phyloP scores from a whole-genome alignment of 2,888 invertebrate genomes.

The Subacronicta megacephala region DNA sequence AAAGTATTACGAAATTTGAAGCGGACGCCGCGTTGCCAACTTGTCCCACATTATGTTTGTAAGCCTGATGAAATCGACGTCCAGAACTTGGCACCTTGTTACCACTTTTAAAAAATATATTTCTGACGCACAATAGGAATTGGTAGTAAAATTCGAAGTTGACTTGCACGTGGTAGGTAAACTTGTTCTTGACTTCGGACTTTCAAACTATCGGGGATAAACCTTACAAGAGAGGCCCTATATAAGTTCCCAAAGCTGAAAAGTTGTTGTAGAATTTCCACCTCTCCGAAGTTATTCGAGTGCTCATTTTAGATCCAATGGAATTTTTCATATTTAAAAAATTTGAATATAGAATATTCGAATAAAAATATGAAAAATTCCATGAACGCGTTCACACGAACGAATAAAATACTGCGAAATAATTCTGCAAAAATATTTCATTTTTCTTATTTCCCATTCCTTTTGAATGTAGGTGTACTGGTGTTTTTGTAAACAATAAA shows the following conservation, averaged over 20 bases:
- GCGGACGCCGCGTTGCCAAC: constrained; percentile 70
- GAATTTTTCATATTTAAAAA: constrained; percentile 16
- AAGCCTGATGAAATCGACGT: constrained; percentile 77
- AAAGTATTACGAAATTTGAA: constrained; percentile 86
- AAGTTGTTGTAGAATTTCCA: constrained; percentile 71
- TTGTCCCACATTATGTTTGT: constrained; percentile 79
- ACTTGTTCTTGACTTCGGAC: constrained; percentile 65
- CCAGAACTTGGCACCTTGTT: constrained; percentile 73
- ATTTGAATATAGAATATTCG: constrained; percentile 2
- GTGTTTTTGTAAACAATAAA: too few relatives aligned
- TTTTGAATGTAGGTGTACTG: too few relatives aligned
- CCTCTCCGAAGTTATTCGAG: constrained; percentile 49
- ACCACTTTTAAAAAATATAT: constrained; percentile 65
- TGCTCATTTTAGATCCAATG: constrained; percentile 56
- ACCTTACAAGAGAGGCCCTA: constrained; percentile 72
- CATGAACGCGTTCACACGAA: too few relatives aligned
- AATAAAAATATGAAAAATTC: too few relatives aligned
- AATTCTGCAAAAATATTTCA: too few relatives aligned
- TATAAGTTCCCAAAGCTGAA: constrained; percentile 69
- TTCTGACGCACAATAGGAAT: constrained; percentile 67
- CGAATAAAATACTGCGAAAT: too few relatives aligned
- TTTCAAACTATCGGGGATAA: constrained; percentile 73
- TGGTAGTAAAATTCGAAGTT: constrained; percentile 57
- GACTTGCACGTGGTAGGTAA: constrained; percentile 55
- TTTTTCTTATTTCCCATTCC: too few relatives aligned